A percentile compares a stretch with the other conserved stretches of the same genome.
phyloP scores from a whole-genome alignment of 1,140 invertebrate species.

The Muscidifurax raptorellus region DNA sequence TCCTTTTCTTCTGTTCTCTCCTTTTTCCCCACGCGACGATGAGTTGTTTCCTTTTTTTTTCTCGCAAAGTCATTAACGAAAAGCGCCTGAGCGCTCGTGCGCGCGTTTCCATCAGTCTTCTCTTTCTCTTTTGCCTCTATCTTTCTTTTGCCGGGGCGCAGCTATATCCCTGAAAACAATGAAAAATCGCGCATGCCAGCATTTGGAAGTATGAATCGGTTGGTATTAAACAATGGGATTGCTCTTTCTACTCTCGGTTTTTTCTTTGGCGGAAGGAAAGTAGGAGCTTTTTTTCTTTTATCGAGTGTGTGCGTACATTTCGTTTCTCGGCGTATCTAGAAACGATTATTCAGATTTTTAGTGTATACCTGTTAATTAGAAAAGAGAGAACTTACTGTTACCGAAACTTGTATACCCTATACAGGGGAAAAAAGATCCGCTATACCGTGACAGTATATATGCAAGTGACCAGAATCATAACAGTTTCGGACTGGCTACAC shows the following conservation, averaged over 20 bases:
- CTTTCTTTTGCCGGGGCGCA: not conserved
- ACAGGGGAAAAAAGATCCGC: too few species aligned
- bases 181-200: conserved; percentile 18
- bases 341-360: not conserved
- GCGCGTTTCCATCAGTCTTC: not conserved
- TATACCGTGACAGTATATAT: too few species aligned
- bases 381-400: too few species aligned
- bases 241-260: not conserved
- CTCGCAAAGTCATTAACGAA: conserved; percentile 30
- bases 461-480: too few species aligned
- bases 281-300: not conserved
- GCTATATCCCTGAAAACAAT: conserved; percentile 13
- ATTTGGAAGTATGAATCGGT: conserved; percentile 20
- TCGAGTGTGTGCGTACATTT: not conserved
- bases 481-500: too few species aligned
- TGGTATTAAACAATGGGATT: not conserved
- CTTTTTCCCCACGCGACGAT: not conserved
- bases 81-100: not conserved
- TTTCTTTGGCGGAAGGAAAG: not conserved
- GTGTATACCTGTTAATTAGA: too few species aligned
- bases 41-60: conserved; percentile 17
- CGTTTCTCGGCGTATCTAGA: not conserved
- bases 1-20: not conserved
- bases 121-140: not conserved
- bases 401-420: too few species aligned